Percentiles rank a stretch among this genome's conserved stretches.
Evolutionary conservation across 2,113 vertebrate species (phyloP).

Genomic region (Pygoscelis antarcticus): DNA sequence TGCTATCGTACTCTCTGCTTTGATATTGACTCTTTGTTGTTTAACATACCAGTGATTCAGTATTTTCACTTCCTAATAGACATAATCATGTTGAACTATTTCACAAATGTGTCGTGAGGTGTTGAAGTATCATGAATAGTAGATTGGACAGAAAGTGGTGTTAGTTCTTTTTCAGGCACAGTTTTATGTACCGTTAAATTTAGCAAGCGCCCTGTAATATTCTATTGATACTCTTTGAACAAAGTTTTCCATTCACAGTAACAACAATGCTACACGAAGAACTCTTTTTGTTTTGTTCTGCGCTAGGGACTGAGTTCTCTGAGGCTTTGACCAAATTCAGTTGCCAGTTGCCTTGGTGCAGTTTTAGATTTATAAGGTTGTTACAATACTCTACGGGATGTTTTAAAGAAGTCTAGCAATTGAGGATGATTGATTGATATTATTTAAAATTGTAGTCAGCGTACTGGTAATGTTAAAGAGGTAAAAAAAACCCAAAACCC

Average conservation of each 20-base stretch:
- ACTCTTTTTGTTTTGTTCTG: not conserved
- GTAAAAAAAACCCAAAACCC: not conserved
- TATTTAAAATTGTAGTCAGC: not conserved
- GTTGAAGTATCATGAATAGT: not conserved
- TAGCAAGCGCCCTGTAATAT: not conserved
- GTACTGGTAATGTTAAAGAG: not conserved
- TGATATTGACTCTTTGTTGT: not conserved
- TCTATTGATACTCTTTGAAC: not conserved
- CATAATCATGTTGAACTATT: not conserved
- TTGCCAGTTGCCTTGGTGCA: not conserved
- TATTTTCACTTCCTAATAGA: not conserved
- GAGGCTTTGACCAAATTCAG: not conserved
- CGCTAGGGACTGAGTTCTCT: not conserved
- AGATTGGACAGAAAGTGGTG: not conserved
- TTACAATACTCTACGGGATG: accelerated
- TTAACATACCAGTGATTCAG: not conserved
- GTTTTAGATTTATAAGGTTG: not conserved
- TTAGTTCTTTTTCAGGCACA: not conserved
- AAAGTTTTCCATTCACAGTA: not conserved
- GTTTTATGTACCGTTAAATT: not conserved
- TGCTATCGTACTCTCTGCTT: not conserved
- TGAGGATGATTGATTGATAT: not conserved
- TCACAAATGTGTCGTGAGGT: not conserved
- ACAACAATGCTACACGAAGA: not conserved
- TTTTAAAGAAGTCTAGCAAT: not conserved